Evolutionary conservation across 2,888 invertebrate species (phyloP), one percentile per base, ranked within the genome.

Genomic region (Myathropa florea): DNA sequence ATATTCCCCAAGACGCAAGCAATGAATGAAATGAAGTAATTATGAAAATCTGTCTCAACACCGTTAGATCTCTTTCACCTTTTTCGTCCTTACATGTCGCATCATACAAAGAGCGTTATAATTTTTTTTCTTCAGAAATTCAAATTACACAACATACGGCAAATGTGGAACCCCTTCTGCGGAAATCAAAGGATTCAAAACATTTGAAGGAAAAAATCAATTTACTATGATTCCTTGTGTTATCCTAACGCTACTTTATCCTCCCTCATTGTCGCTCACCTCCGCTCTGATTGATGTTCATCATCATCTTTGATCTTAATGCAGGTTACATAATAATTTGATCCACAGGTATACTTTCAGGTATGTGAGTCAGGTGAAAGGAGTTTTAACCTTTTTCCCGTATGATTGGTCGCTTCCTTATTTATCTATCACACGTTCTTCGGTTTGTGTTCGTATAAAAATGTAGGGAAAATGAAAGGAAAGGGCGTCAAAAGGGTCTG

Each of bases 1-100:
- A 33, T 70, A 36, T 60, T 33, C 36, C 36, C 21, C 23, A 76
- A 64, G 14, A n/a, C n/a, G 46, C 46, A 39, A 18, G 0, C 39
- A 46, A 3, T 79, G 72, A 59, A 87, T 76, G 76, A 77, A 80
- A 80, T 83, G 59, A 81, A 83, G 75, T 83, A 88, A 88, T 88
- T 88, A 88, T 86, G 78, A 88, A 88, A 86, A 88, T 88, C 88
- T 88, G 85, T 83, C 88, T 75, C 67, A 57, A 14, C 71, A 88
- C 88, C 88, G 88, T 88, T 88, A 86, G 80, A 78, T 78, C 78
- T 26, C 78, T 18, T 46, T 18, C 46, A 18, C 65, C 67, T 82
- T 78, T 71, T 63, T 57, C 61, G 28, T 53, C 28, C 61, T 57
- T 65, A 65, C 30, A 71, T 82, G 70, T 81, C 81, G 46, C 46